Percentiles rank a stretch among this genome's conserved stretches.
phyloP scores from a whole-genome alignment of 2,888 invertebrate species.

The Temnothorax rugatulus region DNA sequence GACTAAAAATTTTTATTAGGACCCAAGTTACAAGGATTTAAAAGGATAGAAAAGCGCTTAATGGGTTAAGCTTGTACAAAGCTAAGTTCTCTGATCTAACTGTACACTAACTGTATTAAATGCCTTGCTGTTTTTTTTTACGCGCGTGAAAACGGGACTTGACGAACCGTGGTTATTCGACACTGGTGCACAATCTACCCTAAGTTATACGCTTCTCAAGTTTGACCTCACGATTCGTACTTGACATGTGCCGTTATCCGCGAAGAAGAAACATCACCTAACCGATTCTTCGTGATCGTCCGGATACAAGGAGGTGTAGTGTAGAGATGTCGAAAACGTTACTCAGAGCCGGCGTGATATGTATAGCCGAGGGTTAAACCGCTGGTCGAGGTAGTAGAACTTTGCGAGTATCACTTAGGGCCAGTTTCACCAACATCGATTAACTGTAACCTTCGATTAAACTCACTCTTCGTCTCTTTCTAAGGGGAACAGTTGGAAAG shows the following conservation, averaged over 20 bases:
- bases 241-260: not conserved
- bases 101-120: not conserved
- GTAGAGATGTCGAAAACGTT: slow-evolving; percentile 39
- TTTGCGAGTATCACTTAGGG: slow-evolving; percentile 1
- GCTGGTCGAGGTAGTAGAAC: slow-evolving; percentile 31
- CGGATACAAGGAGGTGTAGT: slow-evolving; percentile 53
- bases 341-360: slow-evolving; percentile 50
- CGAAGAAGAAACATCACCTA: slow-evolving; percentile 23
- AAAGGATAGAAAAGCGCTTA: not conserved
- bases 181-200: not conserved
- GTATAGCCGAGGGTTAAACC: slow-evolving; percentile 41
- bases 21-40: no score
- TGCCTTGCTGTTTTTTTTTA: not conserved
- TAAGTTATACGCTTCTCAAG: slow-evolving; percentile 3
- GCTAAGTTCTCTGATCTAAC: not conserved
- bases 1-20: no score
- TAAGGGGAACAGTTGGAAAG: no score
- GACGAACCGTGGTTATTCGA: not conserved
- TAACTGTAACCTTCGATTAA: no score
- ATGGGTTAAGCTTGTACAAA: slow-evolving; percentile 10
- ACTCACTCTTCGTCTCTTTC: no score
- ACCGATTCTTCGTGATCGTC: slow-evolving; percentile 23
- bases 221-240: not conserved
- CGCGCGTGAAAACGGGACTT: not conserved
- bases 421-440: no score